Evolutionary conservation across 2,888 invertebrate species (phyloP).

Genomic region (Empis livida): DNA sequence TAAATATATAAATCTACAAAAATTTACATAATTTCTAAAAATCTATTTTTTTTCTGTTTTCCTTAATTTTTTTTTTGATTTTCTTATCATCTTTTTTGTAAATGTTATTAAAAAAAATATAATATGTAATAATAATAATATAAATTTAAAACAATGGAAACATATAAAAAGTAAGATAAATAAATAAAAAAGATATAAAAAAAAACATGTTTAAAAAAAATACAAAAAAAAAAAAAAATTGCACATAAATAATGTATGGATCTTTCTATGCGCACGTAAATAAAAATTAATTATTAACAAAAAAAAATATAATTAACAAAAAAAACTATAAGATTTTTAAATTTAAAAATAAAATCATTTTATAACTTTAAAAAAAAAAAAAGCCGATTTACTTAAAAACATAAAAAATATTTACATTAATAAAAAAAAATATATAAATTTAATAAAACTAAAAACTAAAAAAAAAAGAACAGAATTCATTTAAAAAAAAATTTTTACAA

Average conservation of each 20-base stretch:
- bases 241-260: constrained; percentile 5
- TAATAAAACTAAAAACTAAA: not conserved
- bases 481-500: constrained; percentile 5
- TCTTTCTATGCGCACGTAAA: constrained; percentile 7
- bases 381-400: not conserved
- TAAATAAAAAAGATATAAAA: constrained; percentile 1
- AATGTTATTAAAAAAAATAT: too few relatives aligned
- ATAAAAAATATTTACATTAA: constrained; percentile 1
- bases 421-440: constrained; percentile 2
- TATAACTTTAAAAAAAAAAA: not conserved
- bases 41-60: too few relatives aligned
- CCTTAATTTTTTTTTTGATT: too few relatives aligned
- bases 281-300: constrained; percentile 7
- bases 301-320: constrained; percentile 3
- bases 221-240: constrained; percentile 2
- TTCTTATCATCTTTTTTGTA: too few relatives aligned
- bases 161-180: constrained; percentile 3
- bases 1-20: too few relatives aligned
- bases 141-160: too few relatives aligned
- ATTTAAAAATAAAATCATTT: too few relatives aligned
- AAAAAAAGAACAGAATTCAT: constrained; percentile 2
- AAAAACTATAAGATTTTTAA: constrained; percentile 5
- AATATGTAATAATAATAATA: too few relatives aligned
- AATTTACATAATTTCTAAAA: too few relatives aligned
- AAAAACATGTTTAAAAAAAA: not conserved